These are phyloP conservation scores for Spinus pinus DNA, from an alignment of 2,797 vertebrate species.

Conservation along the genomic window DNA sequence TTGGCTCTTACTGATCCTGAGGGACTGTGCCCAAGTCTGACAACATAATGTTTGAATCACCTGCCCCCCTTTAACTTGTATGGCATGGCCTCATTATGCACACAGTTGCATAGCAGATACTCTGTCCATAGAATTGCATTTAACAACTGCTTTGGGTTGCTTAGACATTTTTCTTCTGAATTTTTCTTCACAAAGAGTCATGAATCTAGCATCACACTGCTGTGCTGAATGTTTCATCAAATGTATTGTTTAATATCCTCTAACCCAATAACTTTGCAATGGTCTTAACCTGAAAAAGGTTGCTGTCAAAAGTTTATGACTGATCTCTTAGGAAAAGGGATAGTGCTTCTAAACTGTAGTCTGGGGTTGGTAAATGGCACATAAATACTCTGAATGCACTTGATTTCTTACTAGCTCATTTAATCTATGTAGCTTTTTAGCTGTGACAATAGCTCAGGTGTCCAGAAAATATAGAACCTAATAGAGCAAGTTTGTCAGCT, in stretches of 20 bases:
- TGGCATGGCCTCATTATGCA: not conserved
- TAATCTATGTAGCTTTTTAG: constrained; percentile 1
- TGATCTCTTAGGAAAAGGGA: not conserved
- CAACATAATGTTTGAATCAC: not conserved
- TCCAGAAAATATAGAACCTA: not conserved
- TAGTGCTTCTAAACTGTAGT: not conserved
- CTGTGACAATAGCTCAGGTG: not conserved
- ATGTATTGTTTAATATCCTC: constrained; percentile 5
- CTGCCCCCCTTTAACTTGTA: not conserved
- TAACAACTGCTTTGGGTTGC: not conserved
- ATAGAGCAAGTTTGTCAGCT: not conserved
- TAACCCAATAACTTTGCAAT: not conserved
- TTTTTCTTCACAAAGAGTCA: not conserved
- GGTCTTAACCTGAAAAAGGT: not conserved
- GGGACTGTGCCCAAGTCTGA: not conserved
- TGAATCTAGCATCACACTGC: not conserved
- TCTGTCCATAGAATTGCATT: not conserved
- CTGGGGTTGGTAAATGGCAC: not conserved
- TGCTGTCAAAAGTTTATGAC: not conserved
- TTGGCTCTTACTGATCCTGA: not conserved
- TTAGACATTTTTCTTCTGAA: not conserved
- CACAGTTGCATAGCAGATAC: not conserved
- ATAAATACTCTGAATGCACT: not conserved
- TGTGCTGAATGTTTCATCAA: constrained; percentile 19
- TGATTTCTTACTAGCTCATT: not conserved